Conservation (phyloP, 2,888 invertebrate species). For the Erpobdella octoculata region DNA sequence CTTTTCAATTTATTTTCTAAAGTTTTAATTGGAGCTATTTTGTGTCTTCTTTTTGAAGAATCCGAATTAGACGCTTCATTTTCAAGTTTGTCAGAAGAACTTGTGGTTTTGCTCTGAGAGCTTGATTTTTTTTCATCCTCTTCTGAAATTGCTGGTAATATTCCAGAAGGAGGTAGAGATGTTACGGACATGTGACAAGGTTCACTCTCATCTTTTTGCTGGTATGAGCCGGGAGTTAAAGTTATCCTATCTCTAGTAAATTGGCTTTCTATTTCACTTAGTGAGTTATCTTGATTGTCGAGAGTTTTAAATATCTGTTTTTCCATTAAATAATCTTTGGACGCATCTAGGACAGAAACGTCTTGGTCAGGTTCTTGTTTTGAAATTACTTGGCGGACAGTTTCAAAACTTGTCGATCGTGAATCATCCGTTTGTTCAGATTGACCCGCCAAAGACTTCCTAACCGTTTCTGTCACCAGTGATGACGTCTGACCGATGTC, state of each 20-base stretch:
- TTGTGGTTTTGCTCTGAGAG: slow-evolving; percentile 30
- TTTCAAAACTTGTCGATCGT: slow-evolving; percentile 24
- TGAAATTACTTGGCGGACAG: not conserved
- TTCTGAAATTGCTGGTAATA: slow-evolving; percentile 32
- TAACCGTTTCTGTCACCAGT: not conserved
- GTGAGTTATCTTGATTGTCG: not conserved
- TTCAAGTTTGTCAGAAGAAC: slow-evolving; percentile 33
- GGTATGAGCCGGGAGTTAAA: no score
- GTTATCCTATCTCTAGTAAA: no score
- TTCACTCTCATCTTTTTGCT: no score
- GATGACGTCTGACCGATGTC: slow-evolving; percentile 40
- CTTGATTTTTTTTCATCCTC: slow-evolving; percentile 33
- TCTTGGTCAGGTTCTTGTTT: slow-evolving; percentile 7
- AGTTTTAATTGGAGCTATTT: slow-evolving; percentile 51
- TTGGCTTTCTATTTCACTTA: no score
- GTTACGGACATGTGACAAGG: no score
- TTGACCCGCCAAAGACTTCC: not conserved
- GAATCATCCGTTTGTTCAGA: slow-evolving; percentile 32
- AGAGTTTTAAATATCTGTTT: not conserved
- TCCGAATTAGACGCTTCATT: slow-evolving; percentile 30
- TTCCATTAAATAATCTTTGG: not conserved
- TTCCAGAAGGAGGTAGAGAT: not conserved
- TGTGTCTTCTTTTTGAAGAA: slow-evolving; percentile 31
- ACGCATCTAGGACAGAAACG: not conserved
- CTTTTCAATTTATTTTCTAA: slow-evolving; percentile 66